phyloP scores from a whole-genome alignment of 2,797 vertebrate species.

The Spatula versicolor region DNA sequence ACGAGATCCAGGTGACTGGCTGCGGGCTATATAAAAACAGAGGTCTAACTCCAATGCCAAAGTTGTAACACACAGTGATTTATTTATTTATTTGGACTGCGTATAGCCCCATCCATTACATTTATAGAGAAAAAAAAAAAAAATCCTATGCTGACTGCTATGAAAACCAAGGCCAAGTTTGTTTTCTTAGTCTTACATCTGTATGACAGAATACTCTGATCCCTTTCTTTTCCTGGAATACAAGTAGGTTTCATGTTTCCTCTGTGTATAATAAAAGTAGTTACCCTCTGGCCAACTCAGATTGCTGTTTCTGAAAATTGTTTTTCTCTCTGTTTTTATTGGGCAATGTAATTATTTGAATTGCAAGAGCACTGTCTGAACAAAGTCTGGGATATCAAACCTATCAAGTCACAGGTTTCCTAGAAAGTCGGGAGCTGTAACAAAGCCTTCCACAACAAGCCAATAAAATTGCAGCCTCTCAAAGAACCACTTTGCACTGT shows the following conservation, averaged over 20 bases:
- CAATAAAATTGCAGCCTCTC: constrained; percentile 4
- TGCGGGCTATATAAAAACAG: neutral
- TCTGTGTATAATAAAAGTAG: constrained; percentile 62
- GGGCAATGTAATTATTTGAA: constrained; percentile 56
- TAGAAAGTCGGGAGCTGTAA: constrained; percentile 5
- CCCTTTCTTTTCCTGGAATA: constrained; percentile 45
- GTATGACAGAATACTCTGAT: neutral
- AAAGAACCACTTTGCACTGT: neutral
- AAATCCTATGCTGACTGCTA: neutral
- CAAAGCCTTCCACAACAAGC: constrained; percentile 17
- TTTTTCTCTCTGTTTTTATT: constrained; percentile 47
- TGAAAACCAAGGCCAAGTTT: constrained; percentile 18
- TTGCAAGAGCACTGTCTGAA: constrained; percentile 17
- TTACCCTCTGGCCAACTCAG: constrained; percentile 71
- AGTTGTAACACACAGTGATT: neutral
- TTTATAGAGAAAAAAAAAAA: constrained; percentile 6
- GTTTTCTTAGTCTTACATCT: constrained; percentile 25
- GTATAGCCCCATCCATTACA: neutral
- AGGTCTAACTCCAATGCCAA: neutral
- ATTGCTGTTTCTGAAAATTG: constrained; percentile 56
- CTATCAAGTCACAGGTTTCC: constrained; percentile 9
- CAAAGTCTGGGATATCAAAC: constrained; percentile 15
- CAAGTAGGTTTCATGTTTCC: constrained; percentile 65
- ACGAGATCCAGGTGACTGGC: neutral
- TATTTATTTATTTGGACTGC: neutral